Conservation (phyloP, 2,797 vertebrate species). For the Xenentodon cancila region DNA sequence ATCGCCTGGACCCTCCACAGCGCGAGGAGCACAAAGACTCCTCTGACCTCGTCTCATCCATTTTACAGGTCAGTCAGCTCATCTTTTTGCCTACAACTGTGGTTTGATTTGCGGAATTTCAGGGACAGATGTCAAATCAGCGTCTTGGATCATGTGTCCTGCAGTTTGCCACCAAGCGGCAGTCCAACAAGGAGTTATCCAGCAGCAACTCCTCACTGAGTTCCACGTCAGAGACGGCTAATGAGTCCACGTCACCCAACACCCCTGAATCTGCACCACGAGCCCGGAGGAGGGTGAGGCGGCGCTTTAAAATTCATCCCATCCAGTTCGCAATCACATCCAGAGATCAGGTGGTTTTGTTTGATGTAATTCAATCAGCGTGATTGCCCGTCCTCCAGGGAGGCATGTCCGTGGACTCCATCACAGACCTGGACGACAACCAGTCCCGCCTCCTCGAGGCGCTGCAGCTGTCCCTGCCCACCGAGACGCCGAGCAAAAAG, state of each 20-base stretch:
- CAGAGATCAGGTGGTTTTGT: not conserved
- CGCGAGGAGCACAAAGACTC: conserved; percentile 91
- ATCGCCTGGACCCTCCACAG: conserved; percentile 76
- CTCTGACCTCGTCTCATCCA: conserved; percentile 90
- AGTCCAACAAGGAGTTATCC: conserved; percentile 91
- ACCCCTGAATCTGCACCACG: conserved; percentile 90
- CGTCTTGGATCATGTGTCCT: not conserved
- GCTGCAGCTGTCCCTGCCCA: conserved; percentile 92
- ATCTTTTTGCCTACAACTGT: too few relatives aligned
- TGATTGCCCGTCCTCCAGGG: conserved; percentile 81
- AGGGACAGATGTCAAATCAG: not conserved
- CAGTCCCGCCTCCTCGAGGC: conserved; percentile 95
- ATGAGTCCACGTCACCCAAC: conserved; percentile 92
- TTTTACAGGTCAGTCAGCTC: conserved; percentile 76
- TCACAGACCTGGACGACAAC: conserved; percentile 95
- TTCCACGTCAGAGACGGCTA: conserved; percentile 94
- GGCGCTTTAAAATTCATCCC: not conserved
- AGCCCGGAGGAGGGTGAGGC: conserved; percentile 88
- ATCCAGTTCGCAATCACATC: not conserved
- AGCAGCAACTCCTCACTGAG: conserved; percentile 97
- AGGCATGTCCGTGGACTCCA: conserved; percentile 96
- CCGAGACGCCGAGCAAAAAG: conserved; percentile 91
- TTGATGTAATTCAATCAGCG: not conserved
- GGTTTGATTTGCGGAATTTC: not conserved
- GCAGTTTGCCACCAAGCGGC: conserved; percentile 90